These are phyloP conservation scores for Decapterus maruadsi DNA, from an alignment of 2,797 vertebrate species.

Conservation along the genomic window DNA sequence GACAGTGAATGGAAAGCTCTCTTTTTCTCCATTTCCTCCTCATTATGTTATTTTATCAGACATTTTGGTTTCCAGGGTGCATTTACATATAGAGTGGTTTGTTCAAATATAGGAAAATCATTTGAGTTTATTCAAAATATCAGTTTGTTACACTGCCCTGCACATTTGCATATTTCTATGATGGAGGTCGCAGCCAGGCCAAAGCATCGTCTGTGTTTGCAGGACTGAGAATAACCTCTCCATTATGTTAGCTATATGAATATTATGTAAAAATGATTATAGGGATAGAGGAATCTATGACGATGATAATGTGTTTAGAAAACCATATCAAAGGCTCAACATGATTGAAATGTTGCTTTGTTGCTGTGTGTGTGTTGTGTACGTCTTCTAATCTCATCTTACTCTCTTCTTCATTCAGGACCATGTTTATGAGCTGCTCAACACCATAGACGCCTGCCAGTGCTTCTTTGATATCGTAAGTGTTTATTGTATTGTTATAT, in stretches of 20 bases:
- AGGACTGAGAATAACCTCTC: conserved; percentile 32
- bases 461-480: conserved; percentile 96
- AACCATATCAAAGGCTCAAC: background rate
- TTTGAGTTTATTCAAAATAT: conserved; percentile 22
- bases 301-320: conserved; percentile 4
- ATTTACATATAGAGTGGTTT: conserved; percentile 74
- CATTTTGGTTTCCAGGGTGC: conserved; percentile 23
- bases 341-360: conserved; percentile 4
- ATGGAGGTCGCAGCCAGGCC: conserved; percentile 37
- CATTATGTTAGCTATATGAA: conserved; percentile 18
- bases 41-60: conserved; percentile 19
- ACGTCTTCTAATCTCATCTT: conserved; percentile 16
- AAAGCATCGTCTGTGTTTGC: conserved; percentile 28
- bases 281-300: conserved; percentile 6
- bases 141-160: conserved; percentile 20
- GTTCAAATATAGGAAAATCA: conserved; percentile 37
- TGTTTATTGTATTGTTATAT: conserved; percentile 32
- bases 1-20: background rate
- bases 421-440: conserved; percentile 95
- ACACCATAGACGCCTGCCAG: conserved; percentile 93
- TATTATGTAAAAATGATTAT: conserved; percentile 2
- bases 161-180: conserved; percentile 44
- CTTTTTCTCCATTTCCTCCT: background rate
- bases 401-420: conserved; percentile 83
- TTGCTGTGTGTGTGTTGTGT: background rate